A percentile compares a stretch with the other conserved stretches of the same genome.
Conservation (phyloP, 2,797 vertebrate species). For the Sarcoramphus papa region DNA sequence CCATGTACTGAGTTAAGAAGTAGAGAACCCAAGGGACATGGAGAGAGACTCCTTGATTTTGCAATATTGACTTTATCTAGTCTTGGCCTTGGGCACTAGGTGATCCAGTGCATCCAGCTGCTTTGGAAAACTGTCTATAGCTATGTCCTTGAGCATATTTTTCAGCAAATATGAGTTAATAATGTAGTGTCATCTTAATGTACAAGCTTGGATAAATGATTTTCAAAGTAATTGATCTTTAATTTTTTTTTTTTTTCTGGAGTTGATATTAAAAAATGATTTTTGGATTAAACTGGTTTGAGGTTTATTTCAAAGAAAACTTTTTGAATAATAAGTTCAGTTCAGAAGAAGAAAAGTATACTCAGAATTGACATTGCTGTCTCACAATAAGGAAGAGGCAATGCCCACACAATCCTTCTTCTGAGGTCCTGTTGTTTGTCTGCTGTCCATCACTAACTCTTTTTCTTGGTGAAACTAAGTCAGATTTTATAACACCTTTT, state of each 20-base stretch:
- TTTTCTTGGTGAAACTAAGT: background rate
- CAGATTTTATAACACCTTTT: background rate
- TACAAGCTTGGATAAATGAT: background rate
- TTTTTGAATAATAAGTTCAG: background rate
- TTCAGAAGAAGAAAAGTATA: background rate
- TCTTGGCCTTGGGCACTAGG: background rate
- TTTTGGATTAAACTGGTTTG: background rate
- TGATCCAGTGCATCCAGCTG: background rate
- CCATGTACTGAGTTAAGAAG: background rate
- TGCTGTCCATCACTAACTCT: background rate
- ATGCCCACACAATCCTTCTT: background rate
- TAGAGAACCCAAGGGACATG: background rate
- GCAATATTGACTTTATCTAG: background rate
- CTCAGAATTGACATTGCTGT: background rate
- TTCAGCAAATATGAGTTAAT: background rate
- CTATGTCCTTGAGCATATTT: background rate
- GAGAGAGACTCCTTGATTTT: background rate
- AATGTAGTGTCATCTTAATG: background rate
- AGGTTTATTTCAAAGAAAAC: background rate
- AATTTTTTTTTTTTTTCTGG: background rate
- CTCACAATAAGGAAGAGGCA: background rate
- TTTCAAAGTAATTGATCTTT: background rate
- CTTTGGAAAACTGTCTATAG: background rate
- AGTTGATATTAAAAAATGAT: rapidly evolving
- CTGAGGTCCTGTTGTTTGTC: background rate